Evolutionary conservation across 2,888 invertebrate genomes (phyloP).

Genomic region (Cetonia aurata): DNA sequence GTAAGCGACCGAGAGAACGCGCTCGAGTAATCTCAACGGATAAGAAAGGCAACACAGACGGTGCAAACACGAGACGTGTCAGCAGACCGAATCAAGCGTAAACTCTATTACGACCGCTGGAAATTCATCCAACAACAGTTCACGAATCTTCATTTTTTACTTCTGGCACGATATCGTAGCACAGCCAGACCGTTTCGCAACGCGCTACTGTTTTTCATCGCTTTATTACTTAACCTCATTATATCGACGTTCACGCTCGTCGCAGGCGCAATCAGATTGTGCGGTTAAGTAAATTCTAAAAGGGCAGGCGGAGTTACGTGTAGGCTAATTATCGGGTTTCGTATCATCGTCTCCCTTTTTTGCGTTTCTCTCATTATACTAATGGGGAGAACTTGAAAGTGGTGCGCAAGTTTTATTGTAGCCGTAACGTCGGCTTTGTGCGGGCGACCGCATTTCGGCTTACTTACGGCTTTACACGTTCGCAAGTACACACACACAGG

Average conservation of each 20-base stretch:
- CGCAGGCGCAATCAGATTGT: constrained; percentile 8
- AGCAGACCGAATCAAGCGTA: background rate
- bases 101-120: background rate
- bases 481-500: background rate
- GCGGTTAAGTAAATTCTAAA: constrained; percentile 16
- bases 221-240: background rate
- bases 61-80: constrained; percentile 4
- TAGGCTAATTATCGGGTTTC: constrained; percentile 16
- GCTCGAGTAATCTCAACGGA: constrained; percentile 5
- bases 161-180: background rate
- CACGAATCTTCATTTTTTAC: background rate
- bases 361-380: constrained; percentile 19
- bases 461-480: constrained; percentile 35
- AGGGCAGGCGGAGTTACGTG: constrained; percentile 14
- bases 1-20: background rate
- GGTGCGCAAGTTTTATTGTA: constrained; percentile 34
- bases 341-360: no score
- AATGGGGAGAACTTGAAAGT: constrained; percentile 27
- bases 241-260: constrained; percentile 9
- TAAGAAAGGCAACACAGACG: background rate
- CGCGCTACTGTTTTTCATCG: no score
- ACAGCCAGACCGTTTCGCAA: no score
- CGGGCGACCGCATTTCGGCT: constrained; percentile 19
- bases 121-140: no score
- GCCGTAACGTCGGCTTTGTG: constrained; percentile 31